A percentile compares a stretch with the other conserved stretches of the same genome.
phyloP scores from a whole-genome alignment of 23 tunicate genomes.

The Diplosoma virens region DNA sequence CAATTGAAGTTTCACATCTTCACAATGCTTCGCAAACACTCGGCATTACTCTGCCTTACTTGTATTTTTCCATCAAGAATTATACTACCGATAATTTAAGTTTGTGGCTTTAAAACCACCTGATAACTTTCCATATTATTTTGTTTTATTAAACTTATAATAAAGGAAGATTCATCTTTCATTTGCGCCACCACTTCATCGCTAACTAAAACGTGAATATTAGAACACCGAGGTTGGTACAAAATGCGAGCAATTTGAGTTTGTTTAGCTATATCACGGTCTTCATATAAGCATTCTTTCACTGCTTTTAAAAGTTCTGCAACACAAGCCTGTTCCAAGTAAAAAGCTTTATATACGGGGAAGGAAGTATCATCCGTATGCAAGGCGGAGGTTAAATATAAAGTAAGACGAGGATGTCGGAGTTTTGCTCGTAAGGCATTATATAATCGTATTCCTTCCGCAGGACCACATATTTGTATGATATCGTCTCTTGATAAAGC shows the following conservation, averaged over 20 bases:
- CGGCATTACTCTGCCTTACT: no score
- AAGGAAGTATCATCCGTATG: conserved; percentile 9
- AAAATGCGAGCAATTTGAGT: conserved; percentile 44
- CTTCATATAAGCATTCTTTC: conserved; percentile 46
- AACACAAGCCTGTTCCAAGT: conserved; percentile 51
- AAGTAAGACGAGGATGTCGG: conserved; percentile 62
- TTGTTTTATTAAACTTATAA: conserved; percentile 57
- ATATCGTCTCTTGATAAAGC: conserved; percentile 79
- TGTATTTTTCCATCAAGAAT: no score
- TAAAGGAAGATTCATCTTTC: conserved; percentile 82
- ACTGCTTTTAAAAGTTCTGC: conserved; percentile 60
- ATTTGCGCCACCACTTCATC: conserved; percentile 87
- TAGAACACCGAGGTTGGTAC: conserved; percentile 74
- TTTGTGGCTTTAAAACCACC: conserved; percentile 59
- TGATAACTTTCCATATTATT: conserved; percentile 64
- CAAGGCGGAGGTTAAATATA: conserved; percentile 63
- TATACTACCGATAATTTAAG: no score
- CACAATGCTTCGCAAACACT: no score
- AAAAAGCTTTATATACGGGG: conserved; percentile 60
- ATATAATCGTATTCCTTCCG: conserved; percentile 88
- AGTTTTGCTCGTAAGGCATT: conserved; percentile 72
- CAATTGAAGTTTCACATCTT: no score
- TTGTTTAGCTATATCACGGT: conserved; percentile 6
- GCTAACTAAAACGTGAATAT: conserved; percentile 88
- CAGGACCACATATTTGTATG: conserved; percentile 81